Percentiles rank a stretch among this genome's conserved stretches.
Evolutionary conservation across 2,888 invertebrate species (phyloP).

Genomic region (Acheta domesticus): DNA sequence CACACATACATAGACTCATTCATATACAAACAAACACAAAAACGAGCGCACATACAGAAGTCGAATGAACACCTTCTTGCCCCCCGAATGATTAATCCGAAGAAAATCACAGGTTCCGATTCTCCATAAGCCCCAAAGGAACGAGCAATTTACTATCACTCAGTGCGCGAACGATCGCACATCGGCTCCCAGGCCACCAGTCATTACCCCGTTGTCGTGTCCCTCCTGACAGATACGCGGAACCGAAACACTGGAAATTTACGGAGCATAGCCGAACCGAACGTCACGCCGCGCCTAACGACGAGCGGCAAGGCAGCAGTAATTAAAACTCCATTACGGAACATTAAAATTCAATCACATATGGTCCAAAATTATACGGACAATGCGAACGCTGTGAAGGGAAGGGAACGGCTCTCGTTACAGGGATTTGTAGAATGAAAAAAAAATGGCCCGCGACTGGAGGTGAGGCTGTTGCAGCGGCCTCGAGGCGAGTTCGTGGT

Average conservation of each 20-base stretch:
- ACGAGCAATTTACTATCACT: no score
- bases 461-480: not conserved
- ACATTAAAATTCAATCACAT: conserved; percentile 1
- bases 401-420: not conserved
- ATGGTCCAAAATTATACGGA: not conserved
- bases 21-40: no score
- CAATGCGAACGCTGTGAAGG: not conserved
- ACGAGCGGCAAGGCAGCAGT: not conserved
- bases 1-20: no score
- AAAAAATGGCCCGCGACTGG: not conserved
- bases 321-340: not conserved
- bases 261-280: not conserved
- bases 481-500: not conserved
- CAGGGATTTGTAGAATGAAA: conserved; percentile 5
- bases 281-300: conserved; percentile 5
- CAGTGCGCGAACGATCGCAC: no score
- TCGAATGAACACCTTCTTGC: no score
- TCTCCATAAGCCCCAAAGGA: no score
- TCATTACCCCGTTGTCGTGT: not conserved
- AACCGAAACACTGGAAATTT: not conserved
- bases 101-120: no score
- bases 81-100: no score
- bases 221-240: not conserved
- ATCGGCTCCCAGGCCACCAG: no score
- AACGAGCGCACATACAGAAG: no score